A percentile compares a stretch with the other conserved stretches of the same genome.
These are phyloP conservation scores for Cinclus mexicanus DNA, from an alignment of 2,113 vertebrate genomes.

Conservation along the genomic window DNA sequence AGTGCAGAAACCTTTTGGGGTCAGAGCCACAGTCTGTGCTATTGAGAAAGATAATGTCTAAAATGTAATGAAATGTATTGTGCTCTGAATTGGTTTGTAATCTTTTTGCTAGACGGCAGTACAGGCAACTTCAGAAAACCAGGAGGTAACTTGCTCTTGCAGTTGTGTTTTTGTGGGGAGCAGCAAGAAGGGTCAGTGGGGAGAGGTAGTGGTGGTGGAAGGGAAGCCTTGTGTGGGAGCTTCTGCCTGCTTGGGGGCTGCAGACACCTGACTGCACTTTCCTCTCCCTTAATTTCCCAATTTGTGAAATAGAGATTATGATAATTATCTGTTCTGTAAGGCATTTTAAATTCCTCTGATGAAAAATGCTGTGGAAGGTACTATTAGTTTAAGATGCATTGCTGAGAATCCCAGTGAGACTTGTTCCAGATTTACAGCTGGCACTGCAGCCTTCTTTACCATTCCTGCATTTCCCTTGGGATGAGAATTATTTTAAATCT, in stretches of 20 bases:
- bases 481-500: background rate
- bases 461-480: background rate
- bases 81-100: background rate
- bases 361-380: background rate
- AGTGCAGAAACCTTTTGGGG: background rate
- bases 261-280: background rate
- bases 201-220: background rate
- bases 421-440: background rate
- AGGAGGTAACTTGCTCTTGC: background rate
- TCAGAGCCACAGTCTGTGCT: background rate
- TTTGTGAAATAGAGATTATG: background rate
- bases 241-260: background rate
- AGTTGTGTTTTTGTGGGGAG: background rate
- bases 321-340: background rate
- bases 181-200: background rate
- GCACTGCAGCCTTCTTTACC: background rate
- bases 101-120: background rate
- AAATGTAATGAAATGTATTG: background rate
- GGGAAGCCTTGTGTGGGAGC: background rate
- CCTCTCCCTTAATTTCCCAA: background rate
- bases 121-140: background rate
- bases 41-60: background rate
- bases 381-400: background rate
- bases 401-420: background rate
- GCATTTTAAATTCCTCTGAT: background rate